Conservation (phyloP, 2,888 invertebrate genomes). For the Cerastis leucographa region DNA sequence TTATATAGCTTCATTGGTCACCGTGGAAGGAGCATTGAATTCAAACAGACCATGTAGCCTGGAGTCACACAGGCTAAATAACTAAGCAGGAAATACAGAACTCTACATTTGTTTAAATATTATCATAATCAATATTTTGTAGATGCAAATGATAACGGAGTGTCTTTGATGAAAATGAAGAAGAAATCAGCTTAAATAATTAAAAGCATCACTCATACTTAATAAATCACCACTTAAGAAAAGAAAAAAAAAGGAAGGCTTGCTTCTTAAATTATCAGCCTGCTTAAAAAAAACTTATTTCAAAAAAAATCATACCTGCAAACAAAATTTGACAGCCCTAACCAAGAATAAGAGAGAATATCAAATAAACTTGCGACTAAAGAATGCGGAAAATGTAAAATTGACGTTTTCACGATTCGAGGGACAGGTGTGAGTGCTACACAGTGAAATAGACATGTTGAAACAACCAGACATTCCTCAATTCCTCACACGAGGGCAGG, state of each 20-base stretch:
- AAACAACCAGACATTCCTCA: conserved; percentile 73
- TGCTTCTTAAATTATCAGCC: not conserved
- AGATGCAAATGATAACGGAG: not conserved
- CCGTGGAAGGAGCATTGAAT: too few relatives aligned
- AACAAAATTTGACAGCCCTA: conserved; percentile 60
- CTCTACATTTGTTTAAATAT: not conserved
- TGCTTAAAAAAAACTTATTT: too few relatives aligned
- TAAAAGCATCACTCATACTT: not conserved
- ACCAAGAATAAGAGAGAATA: conserved; percentile 72
- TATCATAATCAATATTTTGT: not conserved
- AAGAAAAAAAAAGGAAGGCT: not conserved
- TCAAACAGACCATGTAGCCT: not conserved
- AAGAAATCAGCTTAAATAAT: not conserved
- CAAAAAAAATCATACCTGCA: too few relatives aligned
- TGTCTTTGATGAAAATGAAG: not conserved
- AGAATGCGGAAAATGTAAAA: conserved; percentile 86
- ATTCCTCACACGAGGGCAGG: conserved; percentile 57
- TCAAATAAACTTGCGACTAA: conserved; percentile 77
- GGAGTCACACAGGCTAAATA: not conserved
- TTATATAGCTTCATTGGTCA: too few relatives aligned
- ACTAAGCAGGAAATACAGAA: not conserved
- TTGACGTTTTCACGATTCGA: conserved; percentile 87
- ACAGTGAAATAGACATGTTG: conserved; percentile 79
- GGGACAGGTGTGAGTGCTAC: conserved; percentile 82
- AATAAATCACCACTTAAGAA: not conserved